Percentiles rank a stretch among this genome's conserved stretches.
Evolutionary conservation across 2,113 vertebrate genomes (phyloP).

Genomic region (Parus major): DNA sequence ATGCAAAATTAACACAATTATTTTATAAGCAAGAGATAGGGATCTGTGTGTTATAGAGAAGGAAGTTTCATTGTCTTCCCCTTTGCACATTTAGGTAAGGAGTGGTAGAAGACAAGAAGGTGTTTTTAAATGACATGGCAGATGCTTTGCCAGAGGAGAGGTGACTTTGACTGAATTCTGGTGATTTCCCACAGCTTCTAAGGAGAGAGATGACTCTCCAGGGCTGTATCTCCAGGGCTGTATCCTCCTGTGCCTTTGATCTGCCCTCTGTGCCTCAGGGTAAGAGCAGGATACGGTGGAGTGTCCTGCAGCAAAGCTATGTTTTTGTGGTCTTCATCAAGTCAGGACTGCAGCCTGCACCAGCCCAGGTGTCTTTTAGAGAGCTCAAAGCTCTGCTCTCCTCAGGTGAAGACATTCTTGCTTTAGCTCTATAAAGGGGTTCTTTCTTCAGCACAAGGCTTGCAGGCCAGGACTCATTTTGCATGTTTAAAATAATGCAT

Average conservation of each 20-base stretch:
- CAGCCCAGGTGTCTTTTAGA: neutral
- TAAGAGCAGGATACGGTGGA: neutral
- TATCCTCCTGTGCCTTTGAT: neutral
- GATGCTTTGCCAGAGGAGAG: neutral
- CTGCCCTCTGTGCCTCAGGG: neutral
- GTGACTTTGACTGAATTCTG: neutral
- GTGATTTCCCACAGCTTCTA: neutral
- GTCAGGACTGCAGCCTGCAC: rapidly evolving
- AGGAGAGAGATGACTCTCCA: neutral
- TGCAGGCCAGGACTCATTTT: neutral
- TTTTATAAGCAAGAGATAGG: neutral
- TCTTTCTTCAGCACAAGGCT: neutral
- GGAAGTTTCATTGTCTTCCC: neutral
- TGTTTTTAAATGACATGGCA: neutral
- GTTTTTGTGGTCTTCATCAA: neutral
- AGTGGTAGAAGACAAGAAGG: neutral
- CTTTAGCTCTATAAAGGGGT: neutral
- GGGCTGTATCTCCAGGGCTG: neutral
- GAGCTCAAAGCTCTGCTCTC: neutral
- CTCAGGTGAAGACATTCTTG: neutral
- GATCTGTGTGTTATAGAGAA: neutral
- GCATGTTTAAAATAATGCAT: neutral
- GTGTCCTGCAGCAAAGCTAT: neutral
- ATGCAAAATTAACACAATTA: neutral
- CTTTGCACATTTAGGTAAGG: neutral